Percentiles rank a stretch among this genome's conserved stretches.
These are phyloP conservation scores for Leucozona laternaria DNA, from an alignment of 2,888 invertebrate species.

Conservation along the genomic window DNA sequence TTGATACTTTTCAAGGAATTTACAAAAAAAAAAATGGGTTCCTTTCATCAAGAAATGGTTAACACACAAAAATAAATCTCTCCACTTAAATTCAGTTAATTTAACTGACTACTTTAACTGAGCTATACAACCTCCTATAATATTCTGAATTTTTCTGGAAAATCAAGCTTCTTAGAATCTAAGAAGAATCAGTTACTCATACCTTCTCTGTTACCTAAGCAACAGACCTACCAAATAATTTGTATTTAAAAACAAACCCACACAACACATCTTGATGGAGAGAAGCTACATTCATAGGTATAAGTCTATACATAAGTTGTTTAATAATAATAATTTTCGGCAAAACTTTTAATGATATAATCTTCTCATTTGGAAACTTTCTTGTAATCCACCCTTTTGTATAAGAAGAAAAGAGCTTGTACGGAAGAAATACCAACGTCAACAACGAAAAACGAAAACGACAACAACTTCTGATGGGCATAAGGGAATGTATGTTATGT, in stretches of 20 bases:
- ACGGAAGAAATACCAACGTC: background rate
- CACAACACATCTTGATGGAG: constrained; percentile 22
- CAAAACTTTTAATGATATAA: constrained; percentile 73
- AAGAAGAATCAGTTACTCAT: background rate
- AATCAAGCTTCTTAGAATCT: background rate
- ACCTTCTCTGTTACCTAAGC: background rate
- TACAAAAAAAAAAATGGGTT: no score
- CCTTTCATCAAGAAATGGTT: no score
- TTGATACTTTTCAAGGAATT: no score
- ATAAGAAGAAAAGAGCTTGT: background rate
- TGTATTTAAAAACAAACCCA: background rate
- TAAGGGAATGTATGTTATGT: constrained; percentile 10
- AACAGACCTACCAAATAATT: background rate
- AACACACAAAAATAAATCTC: no score
- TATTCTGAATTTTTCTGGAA: background rate
- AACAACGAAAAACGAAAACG: background rate
- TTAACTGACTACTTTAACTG: no score
- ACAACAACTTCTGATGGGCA: constrained; percentile 29
- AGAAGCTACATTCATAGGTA: background rate
- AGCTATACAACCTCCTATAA: background rate
- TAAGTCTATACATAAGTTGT: constrained; percentile 42
- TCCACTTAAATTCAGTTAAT: no score
- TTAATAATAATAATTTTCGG: constrained; percentile 75
- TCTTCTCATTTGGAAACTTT: constrained; percentile 69
- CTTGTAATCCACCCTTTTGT: constrained; percentile 65